A percentile compares a stretch with the other conserved stretches of the same genome.
phyloP scores from a whole-genome alignment of 2,888 invertebrate species.

The Neuroscelio doddi region DNA sequence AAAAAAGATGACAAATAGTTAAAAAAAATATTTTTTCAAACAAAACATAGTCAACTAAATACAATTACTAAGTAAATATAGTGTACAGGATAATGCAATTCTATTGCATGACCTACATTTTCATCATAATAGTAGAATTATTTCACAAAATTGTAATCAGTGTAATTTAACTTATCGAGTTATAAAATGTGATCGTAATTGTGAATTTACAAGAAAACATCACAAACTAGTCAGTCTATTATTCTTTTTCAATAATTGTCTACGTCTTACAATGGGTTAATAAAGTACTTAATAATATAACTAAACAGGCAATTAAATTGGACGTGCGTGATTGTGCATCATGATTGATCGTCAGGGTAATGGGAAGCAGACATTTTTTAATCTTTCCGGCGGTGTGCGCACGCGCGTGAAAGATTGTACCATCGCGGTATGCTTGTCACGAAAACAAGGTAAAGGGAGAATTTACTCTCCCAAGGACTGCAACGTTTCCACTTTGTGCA shows the following conservation, averaged over 20 bases:
- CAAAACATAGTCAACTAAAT: no score
- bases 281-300: slow-evolving; percentile 5
- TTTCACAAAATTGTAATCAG: background rate
- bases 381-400: slow-evolving; percentile 8
- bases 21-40: no score
- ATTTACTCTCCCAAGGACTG: slow-evolving; percentile 46
- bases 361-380: slow-evolving; percentile 11
- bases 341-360: slow-evolving; percentile 15
- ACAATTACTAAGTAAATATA: no score
- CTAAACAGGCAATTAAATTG: slow-evolving; percentile 10
- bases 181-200: slow-evolving; percentile 3
- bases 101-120: background rate
- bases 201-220: background rate
- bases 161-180: background rate
- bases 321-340: slow-evolving; percentile 12
- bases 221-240: background rate
- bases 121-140: background rate
- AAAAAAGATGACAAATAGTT: no score
- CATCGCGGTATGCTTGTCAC: slow-evolving; percentile 44
- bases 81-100: no score
- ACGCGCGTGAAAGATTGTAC: slow-evolving; percentile 25
- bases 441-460: slow-evolving; percentile 46
- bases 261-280: background rate
- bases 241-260: background rate
- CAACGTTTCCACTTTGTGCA: slow-evolving; percentile 41